A percentile compares a stretch with the other conserved stretches of the same genome.
phyloP scores from a whole-genome alignment of 2,797 vertebrate species.

The Sebastes trivittatus region DNA sequence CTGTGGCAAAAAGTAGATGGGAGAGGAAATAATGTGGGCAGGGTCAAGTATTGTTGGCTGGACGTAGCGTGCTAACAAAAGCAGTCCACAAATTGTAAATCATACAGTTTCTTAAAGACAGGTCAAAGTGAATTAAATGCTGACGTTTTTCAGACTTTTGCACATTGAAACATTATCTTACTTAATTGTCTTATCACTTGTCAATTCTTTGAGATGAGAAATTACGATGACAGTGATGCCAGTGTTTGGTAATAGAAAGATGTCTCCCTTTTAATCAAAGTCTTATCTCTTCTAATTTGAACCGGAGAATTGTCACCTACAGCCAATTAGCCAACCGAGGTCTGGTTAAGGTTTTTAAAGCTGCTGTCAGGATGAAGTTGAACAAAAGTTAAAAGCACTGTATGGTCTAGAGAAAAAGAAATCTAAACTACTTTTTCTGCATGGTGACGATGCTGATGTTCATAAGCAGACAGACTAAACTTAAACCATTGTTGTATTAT shows the following conservation, averaged over 20 bases:
- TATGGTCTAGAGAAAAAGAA: background rate
- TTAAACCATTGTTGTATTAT: background rate
- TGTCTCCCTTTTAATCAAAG: background rate
- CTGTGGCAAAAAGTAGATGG: background rate
- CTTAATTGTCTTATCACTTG: background rate
- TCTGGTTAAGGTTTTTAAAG: conserved; percentile 7
- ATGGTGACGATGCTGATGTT: background rate
- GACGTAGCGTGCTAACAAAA: background rate
- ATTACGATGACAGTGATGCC: background rate
- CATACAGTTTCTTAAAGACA: background rate
- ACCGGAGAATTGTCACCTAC: background rate
- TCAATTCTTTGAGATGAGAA: background rate
- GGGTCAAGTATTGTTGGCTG: background rate
- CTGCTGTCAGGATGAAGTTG: conserved; percentile 14
- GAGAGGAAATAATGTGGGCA: background rate
- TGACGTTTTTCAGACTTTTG: background rate
- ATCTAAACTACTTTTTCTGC: background rate
- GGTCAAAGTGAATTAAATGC: background rate
- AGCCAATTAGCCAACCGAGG: conserved; percentile 19
- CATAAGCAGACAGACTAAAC: background rate
- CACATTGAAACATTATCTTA: background rate
- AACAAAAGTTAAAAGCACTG: conserved; percentile 14
- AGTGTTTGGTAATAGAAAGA: background rate
- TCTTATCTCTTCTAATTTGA: background rate
- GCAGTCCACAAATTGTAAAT: background rate